Evolutionary conservation across 92 coral and sea anemone genomes (phyloP).

Genomic region (Porites evermanni): DNA sequence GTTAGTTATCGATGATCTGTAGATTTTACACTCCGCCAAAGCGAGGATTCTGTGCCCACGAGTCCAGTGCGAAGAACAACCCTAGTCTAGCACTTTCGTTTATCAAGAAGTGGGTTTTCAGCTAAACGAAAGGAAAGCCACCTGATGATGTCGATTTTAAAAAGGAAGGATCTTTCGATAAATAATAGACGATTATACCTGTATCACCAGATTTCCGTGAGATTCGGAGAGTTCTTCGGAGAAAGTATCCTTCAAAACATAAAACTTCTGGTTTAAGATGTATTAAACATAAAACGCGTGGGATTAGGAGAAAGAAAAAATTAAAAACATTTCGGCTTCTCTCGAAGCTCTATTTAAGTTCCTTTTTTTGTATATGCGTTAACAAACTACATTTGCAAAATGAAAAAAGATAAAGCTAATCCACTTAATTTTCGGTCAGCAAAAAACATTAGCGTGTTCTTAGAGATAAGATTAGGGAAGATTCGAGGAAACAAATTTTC

Average conservation of each 20-base stretch:
- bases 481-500: neutral
- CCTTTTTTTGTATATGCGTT: neutral
- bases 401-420: neutral
- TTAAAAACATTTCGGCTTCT: neutral
- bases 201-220: neutral
- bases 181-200: neutral
- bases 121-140: neutral
- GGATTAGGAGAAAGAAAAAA: neutral
- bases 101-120: neutral
- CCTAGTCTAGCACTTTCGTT: neutral
- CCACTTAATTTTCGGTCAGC: neutral
- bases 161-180: neutral
- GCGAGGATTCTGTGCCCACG: neutral
- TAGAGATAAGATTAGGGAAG: neutral
- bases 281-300: neutral
- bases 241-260: neutral
- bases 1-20: neutral
- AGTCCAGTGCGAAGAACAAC: neutral
- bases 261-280: neutral
- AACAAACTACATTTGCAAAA: neutral
- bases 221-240: neutral
- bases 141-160: neutral
- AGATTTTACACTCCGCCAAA: neutral
- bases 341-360: too few species aligned
- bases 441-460: neutral